Evolutionary conservation across 2,888 invertebrate genomes (phyloP).

Genomic region (Girardia tigrina): DNA sequence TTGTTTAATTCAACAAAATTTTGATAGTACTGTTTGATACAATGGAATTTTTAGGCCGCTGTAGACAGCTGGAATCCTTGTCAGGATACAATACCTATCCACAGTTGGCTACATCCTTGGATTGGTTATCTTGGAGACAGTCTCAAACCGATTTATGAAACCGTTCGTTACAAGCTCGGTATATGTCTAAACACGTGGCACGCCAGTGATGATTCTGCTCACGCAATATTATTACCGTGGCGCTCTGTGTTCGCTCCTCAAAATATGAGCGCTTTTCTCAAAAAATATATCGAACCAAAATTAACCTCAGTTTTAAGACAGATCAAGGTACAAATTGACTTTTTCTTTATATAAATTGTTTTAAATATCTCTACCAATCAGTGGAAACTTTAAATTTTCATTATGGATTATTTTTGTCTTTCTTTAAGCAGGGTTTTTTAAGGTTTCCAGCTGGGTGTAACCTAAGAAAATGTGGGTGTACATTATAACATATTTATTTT

Average conservation of each 20-base stretch:
- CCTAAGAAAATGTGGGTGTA: too few relatives aligned
- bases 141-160: constrained; percentile 62
- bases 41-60: too few relatives aligned
- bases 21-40: too few relatives aligned
- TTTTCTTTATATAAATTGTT: too few relatives aligned
- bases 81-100: constrained; percentile 81
- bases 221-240: constrained; percentile 82
- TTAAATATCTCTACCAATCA: too few relatives aligned
- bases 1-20: too few relatives aligned
- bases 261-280: constrained; percentile 63
- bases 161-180: constrained; percentile 77
- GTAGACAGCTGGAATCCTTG: constrained; percentile 70
- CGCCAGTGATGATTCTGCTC: constrained; percentile 80
- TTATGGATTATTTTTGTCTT: too few relatives aligned
- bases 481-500: too few relatives aligned
- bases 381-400: too few relatives aligned
- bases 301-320: constrained; percentile 40
- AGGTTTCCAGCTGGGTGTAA: too few relatives aligned
- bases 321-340: too few relatives aligned
- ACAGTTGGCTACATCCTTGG: constrained; percentile 95
- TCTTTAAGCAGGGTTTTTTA: too few relatives aligned
- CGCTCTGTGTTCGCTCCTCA: constrained; percentile 60
- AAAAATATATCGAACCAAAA: constrained; percentile 58
- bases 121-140: constrained; percentile 41
- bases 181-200: constrained; percentile 81